Conservation (phyloP, 2,113 vertebrate genomes). For the Dendrocopos noguchii region DNA sequence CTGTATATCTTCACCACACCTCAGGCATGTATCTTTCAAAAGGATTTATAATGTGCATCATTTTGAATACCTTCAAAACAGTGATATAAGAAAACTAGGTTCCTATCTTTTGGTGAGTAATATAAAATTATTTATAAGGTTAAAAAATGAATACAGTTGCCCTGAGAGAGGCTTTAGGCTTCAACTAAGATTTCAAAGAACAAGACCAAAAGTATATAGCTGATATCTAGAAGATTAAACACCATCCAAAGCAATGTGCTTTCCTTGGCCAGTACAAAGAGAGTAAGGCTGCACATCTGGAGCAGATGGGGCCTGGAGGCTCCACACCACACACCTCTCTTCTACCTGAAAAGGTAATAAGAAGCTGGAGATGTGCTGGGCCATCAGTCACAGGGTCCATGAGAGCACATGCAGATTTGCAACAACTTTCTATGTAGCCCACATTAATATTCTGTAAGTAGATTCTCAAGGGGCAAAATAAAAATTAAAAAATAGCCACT, state of each 20-base stretch:
- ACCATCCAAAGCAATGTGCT: not conserved
- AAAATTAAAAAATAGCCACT: not conserved
- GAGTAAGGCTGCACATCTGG: not conserved
- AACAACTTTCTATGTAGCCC: not conserved
- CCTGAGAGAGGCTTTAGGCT: not conserved
- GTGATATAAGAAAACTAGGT: slow-evolving; percentile 34
- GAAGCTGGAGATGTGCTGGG: not conserved
- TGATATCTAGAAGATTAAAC: not conserved
- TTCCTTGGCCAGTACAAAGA: not conserved
- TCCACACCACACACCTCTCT: not conserved
- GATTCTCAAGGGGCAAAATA: not conserved
- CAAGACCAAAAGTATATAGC: not conserved
- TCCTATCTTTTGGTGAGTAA: slow-evolving; percentile 9
- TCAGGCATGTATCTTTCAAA: slow-evolving; percentile 49
- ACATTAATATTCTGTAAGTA: not conserved
- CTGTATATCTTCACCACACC: not conserved
- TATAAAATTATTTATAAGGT: slow-evolving; percentile 41
- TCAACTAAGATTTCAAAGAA: not conserved
- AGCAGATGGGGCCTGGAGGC: not conserved
- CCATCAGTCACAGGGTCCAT: not conserved
- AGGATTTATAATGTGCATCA: slow-evolving; percentile 32
- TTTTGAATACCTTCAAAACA: slow-evolving; percentile 38
- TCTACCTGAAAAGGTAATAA: not conserved
- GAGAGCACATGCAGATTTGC: accelerated
- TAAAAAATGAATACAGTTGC: slow-evolving; percentile 15